Percentiles rank a stretch among this genome's conserved stretches.
phyloP scores from a whole-genome alignment of 2,113 vertebrate genomes.

The Passer domesticus region DNA sequence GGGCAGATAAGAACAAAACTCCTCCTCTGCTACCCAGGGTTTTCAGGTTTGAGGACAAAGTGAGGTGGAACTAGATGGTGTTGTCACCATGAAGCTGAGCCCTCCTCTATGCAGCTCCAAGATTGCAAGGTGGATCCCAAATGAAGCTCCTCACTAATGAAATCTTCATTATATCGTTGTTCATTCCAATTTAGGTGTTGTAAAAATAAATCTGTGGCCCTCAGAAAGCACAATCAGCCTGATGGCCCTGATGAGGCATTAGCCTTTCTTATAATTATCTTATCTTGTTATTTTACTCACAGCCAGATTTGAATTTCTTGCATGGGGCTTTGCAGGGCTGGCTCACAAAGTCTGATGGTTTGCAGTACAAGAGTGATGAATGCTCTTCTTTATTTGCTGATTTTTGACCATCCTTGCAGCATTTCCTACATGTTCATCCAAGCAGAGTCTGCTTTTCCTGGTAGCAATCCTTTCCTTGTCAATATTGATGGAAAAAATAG shows the following conservation, averaged over 20 bases:
- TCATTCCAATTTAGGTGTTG: not conserved
- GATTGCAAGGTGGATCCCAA: not conserved
- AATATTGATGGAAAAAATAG: not conserved
- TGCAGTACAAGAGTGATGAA: not conserved
- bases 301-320: not conserved
- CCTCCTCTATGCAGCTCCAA: not conserved
- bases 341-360: not conserved
- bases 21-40: not conserved
- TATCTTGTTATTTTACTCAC: not conserved
- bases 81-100: not conserved
- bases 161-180: no score
- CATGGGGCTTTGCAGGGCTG: not conserved
- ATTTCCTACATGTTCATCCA: not conserved
- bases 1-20: not conserved
- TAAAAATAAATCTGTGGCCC: not conserved
- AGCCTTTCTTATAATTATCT: not conserved
- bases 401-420: not conserved
- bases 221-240: not conserved
- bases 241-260: not conserved
- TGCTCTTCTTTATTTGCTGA: not conserved
- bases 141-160: not conserved
- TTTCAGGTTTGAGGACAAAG: not conserved
- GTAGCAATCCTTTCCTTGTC: not conserved
- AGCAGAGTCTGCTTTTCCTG: not conserved
- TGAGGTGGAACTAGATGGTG: not conserved